Conservation (phyloP, 1,140 invertebrate species). For the Hermatobates lingyangjiaoensis region DNA sequence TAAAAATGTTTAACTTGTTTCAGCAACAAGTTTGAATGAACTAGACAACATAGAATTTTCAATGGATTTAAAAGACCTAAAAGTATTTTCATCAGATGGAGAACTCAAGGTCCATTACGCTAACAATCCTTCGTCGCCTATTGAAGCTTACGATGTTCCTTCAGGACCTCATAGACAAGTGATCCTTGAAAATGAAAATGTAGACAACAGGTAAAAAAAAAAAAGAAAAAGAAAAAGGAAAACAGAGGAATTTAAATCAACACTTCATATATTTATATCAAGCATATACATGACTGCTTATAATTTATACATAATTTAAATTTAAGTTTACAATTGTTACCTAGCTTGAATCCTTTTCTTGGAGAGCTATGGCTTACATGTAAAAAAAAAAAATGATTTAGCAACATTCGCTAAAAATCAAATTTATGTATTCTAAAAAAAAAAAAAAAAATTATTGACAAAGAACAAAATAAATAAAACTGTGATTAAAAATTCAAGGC, state of each 20-base stretch:
- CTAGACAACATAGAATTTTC: not conserved
- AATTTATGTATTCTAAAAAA: no score
- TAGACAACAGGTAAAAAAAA: not conserved
- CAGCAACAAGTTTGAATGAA: not conserved
- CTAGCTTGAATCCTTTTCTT: no score
- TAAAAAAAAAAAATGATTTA: no score
- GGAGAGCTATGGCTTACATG: no score
- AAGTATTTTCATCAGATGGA: not conserved
- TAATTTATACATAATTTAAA: no score
- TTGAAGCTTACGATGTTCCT: not conserved
- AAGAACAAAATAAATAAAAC: no score
- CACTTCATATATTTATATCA: not conserved
- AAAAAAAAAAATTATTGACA: no score
- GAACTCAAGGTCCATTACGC: not conserved
- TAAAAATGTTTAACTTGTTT: no score
- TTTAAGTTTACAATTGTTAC: no score
- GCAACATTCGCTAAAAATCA: no score
- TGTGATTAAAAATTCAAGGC: no score
- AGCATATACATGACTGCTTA: constrained; percentile 5
- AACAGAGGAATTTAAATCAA: not conserved
- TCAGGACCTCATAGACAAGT: not conserved
- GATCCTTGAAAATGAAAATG: not conserved
- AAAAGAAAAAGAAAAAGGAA: not conserved
- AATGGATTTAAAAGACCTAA: not conserved
- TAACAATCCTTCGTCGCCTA: not conserved